These are phyloP conservation scores for Callospermophilus lateralis DNA, from an alignment of 2,113 vertebrate genomes.

Conservation along the genomic window DNA sequence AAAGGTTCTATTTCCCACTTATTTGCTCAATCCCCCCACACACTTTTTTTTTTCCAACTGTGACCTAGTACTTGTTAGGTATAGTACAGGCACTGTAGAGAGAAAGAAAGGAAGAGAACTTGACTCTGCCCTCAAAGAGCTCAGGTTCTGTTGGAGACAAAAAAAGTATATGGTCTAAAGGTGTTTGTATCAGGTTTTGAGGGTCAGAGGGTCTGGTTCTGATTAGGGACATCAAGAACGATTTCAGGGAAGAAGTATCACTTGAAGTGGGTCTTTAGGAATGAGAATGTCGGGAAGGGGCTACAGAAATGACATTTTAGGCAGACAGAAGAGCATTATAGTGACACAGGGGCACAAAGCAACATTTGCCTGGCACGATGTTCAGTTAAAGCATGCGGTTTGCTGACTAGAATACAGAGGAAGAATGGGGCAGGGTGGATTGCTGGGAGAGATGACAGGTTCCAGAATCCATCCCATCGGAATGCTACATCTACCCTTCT, in stretches of 20 bases:
- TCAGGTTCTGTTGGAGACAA: neutral
- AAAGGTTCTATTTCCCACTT: neutral
- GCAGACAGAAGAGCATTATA: neutral
- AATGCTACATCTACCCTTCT: neutral
- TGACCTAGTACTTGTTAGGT: neutral
- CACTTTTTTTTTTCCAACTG: neutral
- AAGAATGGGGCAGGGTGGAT: accelerated
- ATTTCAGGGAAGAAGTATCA: neutral
- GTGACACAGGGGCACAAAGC: neutral
- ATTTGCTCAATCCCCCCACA: neutral
- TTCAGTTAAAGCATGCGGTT: neutral
- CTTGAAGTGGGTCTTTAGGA: neutral
- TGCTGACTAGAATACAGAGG: neutral
- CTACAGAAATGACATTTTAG: neutral
- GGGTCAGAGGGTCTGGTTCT: neutral
- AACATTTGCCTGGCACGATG: neutral
- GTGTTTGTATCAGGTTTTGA: neutral
- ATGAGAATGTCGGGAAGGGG: neutral
- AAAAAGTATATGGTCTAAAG: accelerated
- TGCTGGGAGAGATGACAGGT: neutral
- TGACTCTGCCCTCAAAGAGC: neutral
- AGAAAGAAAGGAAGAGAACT: neutral
- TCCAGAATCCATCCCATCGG: neutral
- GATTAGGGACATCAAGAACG: neutral
- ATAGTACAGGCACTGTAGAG: neutral